phyloP scores from a whole-genome alignment of 2,113 vertebrate genomes.

The Ageneiosus marmoratus region DNA sequence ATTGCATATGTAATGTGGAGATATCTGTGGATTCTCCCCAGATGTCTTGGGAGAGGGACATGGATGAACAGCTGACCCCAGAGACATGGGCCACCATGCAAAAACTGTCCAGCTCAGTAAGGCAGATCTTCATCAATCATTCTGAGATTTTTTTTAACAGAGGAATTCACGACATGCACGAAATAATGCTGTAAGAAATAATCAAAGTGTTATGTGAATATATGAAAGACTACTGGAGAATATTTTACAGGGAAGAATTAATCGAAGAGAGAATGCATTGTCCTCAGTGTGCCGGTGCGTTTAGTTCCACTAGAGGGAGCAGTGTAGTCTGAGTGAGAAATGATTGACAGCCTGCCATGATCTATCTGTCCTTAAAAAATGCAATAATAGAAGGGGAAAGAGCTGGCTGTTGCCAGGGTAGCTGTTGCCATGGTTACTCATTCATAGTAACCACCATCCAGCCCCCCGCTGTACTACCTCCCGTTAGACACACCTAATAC shows the following conservation, averaged over 20 bases:
- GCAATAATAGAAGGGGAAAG: constrained; percentile 60
- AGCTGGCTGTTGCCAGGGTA: constrained; percentile 72
- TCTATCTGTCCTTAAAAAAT: constrained; percentile 67
- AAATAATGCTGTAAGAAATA: not conserved
- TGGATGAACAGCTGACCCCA: constrained; percentile 66
- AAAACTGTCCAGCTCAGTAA: constrained; percentile 72
- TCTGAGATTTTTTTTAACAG: not conserved
- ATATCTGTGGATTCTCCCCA: constrained; percentile 52
- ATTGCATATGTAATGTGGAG: constrained; percentile 10
- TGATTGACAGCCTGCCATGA: constrained; percentile 71
- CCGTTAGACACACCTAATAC: constrained; percentile 25
- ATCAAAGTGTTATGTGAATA: not conserved
- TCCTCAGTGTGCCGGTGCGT: constrained; percentile 34
- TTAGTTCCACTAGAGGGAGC: constrained; percentile 56
- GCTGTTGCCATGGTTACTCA: constrained; percentile 73
- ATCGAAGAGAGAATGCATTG: constrained; percentile 15
- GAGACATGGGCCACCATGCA: constrained; percentile 70
- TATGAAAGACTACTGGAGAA: not conserved
- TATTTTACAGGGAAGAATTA: not conserved
- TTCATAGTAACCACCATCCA: constrained; percentile 56
- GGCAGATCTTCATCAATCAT: constrained; percentile 23
- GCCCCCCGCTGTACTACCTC: constrained; percentile 65
- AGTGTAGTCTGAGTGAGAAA: constrained; percentile 54
- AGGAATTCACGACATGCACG: not conserved
- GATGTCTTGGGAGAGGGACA: constrained; percentile 71